phyloP scores from a whole-genome alignment of 2,797 vertebrate genomes.

The Paratrypauchen microcephalus region DNA sequence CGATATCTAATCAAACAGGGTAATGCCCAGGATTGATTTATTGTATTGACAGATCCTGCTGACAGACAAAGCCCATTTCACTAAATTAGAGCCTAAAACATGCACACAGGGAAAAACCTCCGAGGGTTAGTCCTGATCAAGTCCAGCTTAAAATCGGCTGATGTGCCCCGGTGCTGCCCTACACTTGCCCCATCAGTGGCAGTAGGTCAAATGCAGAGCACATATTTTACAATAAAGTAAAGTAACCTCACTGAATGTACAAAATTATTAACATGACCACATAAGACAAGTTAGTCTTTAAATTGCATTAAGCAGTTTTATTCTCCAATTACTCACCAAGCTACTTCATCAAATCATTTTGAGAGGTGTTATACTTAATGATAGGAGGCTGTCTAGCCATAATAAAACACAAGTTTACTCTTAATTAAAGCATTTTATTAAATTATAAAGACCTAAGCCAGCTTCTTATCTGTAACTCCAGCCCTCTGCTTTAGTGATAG shows the following conservation, averaged over 20 bases:
- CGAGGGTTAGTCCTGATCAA: not conserved
- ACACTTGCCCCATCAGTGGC: too few species aligned
- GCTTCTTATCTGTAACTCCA: not conserved
- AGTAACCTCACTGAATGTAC: not conserved
- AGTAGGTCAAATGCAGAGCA: not conserved
- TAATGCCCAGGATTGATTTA: not conserved
- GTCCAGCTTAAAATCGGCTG: too few species aligned
- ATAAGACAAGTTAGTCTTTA: not conserved
- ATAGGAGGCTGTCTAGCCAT: not conserved
- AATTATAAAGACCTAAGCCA: not conserved
- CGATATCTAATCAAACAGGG: not conserved
- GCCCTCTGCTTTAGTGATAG: not conserved
- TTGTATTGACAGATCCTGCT: not conserved
- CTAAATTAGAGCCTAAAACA: not conserved
- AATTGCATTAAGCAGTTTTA: not conserved
- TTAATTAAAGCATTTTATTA: not conserved
- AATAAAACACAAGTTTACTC: not conserved
- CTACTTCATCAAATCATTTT: conserved; percentile 1
- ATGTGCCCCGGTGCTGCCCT: too few species aligned
- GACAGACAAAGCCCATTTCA: not conserved
- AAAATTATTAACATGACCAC: not conserved
- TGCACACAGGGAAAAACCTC: not conserved
- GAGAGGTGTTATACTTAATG: not conserved
- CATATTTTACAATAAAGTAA: not conserved
- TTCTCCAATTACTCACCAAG: not conserved